Evolutionary conservation across 2,797 vertebrate species (phyloP).

Genomic region (Gymnodraco acuticeps): DNA sequence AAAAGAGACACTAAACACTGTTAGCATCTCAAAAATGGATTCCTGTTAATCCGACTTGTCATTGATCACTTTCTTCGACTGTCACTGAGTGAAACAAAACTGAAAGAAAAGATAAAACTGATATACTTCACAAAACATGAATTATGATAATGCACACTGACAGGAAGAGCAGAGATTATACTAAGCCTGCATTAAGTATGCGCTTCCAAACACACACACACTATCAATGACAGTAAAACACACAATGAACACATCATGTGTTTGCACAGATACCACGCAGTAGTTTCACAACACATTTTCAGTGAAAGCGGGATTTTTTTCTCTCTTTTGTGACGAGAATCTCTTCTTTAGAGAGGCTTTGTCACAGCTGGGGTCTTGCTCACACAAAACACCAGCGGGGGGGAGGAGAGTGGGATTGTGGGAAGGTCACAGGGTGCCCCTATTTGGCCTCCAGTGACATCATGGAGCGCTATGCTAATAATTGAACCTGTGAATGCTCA

Average conservation of each 20-base stretch:
- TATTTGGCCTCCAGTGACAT: slow-evolving; percentile 80
- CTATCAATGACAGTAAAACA: slow-evolving; percentile 7
- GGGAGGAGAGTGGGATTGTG: slow-evolving; percentile 69
- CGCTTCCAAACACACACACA: slow-evolving; percentile 29
- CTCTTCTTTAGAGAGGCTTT: slow-evolving; percentile 72
- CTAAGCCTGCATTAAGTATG: slow-evolving; percentile 36
- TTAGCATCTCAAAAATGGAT: slow-evolving; percentile 38
- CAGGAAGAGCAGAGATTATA: slow-evolving; percentile 38
- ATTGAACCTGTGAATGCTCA: slow-evolving; percentile 72
- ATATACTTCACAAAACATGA: slow-evolving; percentile 43
- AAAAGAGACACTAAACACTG: slow-evolving; percentile 47
- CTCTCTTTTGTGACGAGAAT: slow-evolving; percentile 48
- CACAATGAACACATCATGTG: slow-evolving; percentile 18
- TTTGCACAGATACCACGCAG: slow-evolving; percentile 28
- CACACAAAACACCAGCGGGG: slow-evolving; percentile 67
- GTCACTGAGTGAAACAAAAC: not conserved
- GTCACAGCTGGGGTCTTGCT: slow-evolving; percentile 67
- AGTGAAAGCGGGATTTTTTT: slow-evolving; percentile 47
- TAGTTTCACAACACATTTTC: slow-evolving; percentile 34
- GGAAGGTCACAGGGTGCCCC: slow-evolving; percentile 79
- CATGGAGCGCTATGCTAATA: slow-evolving; percentile 74
- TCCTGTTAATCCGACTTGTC: slow-evolving; percentile 57
- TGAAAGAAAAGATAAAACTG: slow-evolving; percentile 35
- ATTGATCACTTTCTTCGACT: slow-evolving; percentile 55
- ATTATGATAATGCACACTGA: slow-evolving; percentile 36